Evolutionary conservation across 2,113 vertebrate species (phyloP).

Genomic region (Tachuris rubrigastra): DNA sequence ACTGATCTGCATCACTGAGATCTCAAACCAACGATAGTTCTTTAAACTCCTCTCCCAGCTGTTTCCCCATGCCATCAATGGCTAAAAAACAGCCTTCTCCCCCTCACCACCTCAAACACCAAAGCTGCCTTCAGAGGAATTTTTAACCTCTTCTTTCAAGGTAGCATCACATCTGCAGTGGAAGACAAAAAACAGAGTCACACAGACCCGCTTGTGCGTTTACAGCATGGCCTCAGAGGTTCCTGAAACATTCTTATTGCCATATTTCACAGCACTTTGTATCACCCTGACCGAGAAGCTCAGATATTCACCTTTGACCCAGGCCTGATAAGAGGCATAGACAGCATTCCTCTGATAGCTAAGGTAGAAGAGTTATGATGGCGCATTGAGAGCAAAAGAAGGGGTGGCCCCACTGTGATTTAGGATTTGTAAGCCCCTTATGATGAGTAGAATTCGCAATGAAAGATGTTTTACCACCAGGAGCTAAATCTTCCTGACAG

Average conservation of each 20-base stretch:
- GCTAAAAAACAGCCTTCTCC: neutral
- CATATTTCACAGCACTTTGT: constrained; percentile 55
- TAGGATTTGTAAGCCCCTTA: constrained; percentile 51
- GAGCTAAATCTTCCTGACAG: constrained; percentile 55
- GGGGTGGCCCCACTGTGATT: constrained; percentile 35
- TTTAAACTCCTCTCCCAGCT: neutral
- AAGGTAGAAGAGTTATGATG: constrained; percentile 49
- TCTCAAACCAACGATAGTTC: neutral
- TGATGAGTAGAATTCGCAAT: constrained; percentile 59
- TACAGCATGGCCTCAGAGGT: neutral
- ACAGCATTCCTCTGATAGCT: constrained; percentile 62
- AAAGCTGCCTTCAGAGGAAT: neutral
- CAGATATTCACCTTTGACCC: constrained; percentile 52
- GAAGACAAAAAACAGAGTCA: constrained; percentile 21
- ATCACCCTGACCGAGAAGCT: constrained; percentile 15
- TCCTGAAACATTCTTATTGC: neutral
- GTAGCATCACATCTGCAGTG: neutral
- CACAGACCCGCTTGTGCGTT: neutral
- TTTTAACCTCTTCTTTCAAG: neutral
- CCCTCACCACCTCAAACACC: neutral
- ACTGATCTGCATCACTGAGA: neutral
- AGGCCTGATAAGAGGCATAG: constrained; percentile 40
- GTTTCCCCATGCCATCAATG: neutral
- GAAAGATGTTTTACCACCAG: constrained; percentile 17
- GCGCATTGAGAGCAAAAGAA: constrained; percentile 21